Percentiles rank a stretch among this genome's conserved stretches.
These are phyloP conservation scores for Lophotis ruficrista DNA, from an alignment of 2,113 vertebrate genomes.

Conservation along the genomic window DNA sequence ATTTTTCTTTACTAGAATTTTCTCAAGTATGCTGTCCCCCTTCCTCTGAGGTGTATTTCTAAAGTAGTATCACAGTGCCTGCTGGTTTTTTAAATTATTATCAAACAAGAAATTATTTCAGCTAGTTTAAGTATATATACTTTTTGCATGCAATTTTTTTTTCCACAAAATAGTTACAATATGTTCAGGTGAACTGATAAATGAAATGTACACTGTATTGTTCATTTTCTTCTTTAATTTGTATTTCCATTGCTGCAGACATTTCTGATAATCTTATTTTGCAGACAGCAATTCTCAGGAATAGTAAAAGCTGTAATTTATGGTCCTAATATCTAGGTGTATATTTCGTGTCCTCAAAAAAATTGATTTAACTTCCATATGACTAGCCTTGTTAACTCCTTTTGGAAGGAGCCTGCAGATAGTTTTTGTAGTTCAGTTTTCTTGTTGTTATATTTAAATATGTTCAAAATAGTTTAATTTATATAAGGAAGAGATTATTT, in stretches of 20 bases:
- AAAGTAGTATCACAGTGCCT: background rate
- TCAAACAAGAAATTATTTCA: background rate
- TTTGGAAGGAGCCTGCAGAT: background rate
- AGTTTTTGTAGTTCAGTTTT: background rate
- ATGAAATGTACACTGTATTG: background rate
- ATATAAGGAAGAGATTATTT: background rate
- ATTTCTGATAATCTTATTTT: background rate
- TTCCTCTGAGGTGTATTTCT: background rate
- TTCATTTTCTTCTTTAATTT: background rate
- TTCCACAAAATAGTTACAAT: background rate
- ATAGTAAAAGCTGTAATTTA: background rate
- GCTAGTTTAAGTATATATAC: background rate
- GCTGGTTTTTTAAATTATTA: background rate
- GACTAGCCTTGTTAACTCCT: background rate
- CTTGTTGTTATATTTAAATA: background rate
- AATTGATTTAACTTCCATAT: background rate
- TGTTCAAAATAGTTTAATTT: background rate
- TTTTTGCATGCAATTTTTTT: background rate
- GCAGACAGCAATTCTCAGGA: background rate
- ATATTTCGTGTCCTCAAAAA: background rate
- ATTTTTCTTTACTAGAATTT: background rate
- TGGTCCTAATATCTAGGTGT: background rate
- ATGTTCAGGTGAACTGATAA: background rate
- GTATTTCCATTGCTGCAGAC: background rate
- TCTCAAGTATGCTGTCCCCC: background rate